Conservation (phyloP, 1,140 invertebrate genomes). For the Pomacea maculata region DNA sequence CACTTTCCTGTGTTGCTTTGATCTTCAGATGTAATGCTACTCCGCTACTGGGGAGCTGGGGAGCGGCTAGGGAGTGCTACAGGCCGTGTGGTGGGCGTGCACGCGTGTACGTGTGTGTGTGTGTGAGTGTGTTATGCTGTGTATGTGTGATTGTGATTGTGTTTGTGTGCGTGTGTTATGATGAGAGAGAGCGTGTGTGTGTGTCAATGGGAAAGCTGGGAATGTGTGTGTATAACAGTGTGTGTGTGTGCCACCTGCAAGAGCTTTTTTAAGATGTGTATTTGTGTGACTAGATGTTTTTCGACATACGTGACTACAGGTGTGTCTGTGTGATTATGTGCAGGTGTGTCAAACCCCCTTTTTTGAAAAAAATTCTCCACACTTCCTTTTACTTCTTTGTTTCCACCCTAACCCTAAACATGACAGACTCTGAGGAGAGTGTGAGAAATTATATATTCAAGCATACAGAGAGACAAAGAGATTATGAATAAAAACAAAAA, state of each 20-base stretch:
- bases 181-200: neutral
- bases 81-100: too few species aligned
- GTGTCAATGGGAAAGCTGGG: neutral
- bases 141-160: neutral
- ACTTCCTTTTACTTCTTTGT: too few species aligned
- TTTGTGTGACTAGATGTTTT: neutral
- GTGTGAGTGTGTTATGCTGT: neutral
- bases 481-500: too few species aligned
- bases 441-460: too few species aligned
- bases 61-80: too few species aligned
- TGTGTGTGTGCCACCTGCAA: neutral
- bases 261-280: neutral
- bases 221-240: neutral
- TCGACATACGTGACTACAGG: neutral
- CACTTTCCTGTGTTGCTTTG: too few species aligned
- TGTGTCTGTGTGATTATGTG: neutral
- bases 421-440: too few species aligned
- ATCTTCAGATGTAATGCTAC: too few species aligned
- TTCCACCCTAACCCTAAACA: too few species aligned
- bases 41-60: too few species aligned
- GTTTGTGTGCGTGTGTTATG: neutral
- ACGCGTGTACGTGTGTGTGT: neutral
- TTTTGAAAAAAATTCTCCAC: too few species aligned
- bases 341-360: neutral
- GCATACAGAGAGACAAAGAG: too few species aligned